Percentiles rank a stretch among this genome's conserved stretches.
Conservation (phyloP, 2,888 invertebrate species). For the Drosophila neutralis region DNA sequence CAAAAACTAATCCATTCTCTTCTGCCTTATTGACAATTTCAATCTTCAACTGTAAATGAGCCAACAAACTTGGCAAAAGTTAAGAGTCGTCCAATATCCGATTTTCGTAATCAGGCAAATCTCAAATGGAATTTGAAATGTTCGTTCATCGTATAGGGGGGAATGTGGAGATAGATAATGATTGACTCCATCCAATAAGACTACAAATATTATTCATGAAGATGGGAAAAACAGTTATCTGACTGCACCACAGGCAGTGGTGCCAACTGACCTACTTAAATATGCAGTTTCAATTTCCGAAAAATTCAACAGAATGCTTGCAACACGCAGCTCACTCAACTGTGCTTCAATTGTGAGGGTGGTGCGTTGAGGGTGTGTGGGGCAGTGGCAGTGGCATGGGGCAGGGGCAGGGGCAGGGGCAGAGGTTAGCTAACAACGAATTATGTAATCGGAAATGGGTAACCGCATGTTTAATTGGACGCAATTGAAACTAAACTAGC, state of each 20-base stretch:
- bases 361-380: neutral
- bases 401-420: neutral
- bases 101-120: conserved; percentile 33
- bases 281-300: conserved; percentile 82
- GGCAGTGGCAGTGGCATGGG: neutral
- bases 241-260: conserved; percentile 15
- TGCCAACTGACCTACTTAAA: conserved; percentile 64
- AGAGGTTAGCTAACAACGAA: conserved; percentile 30
- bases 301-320: conserved; percentile 62
- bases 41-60: neutral
- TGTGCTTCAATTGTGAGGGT: conserved; percentile 5
- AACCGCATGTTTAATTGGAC: conserved; percentile 79
- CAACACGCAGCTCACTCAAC: conserved; percentile 59
- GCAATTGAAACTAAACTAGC: conserved; percentile 81
- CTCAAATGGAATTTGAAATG: conserved; percentile 31
- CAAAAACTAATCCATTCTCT: neutral
- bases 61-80: neutral
- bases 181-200: neutral
- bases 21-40: neutral
- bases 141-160: conserved; percentile 13
- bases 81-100: conserved; percentile 39
- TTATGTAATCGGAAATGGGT: conserved; percentile 69
- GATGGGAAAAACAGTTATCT: conserved; percentile 26
- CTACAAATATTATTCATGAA: neutral
- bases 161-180: neutral